Evolutionary conservation across 2,113 vertebrate genomes (phyloP), one percentile per base, ranked within the genome.

Genomic region (Thinocorus orbignyianus): DNA sequence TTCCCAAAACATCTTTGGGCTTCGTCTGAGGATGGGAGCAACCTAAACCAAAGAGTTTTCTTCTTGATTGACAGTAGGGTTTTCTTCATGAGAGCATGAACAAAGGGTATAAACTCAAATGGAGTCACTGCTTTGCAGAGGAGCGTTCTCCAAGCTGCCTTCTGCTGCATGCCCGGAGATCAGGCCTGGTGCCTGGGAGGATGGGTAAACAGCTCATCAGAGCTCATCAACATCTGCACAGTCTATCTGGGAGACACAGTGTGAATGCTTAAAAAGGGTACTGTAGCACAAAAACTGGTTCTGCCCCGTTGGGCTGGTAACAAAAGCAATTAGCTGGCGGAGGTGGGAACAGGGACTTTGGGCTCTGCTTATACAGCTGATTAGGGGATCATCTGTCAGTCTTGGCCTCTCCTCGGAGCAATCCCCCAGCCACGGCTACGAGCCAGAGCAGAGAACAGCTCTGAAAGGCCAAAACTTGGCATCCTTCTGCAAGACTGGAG

Each of bases 321-420:
- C 89, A 95, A 93, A 97, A 84, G 89, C 96, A 95, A 92, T 97
- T 91, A 81, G 1, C 55, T 79, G 89, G 73, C 0, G 0, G 69
- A 78, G 89, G 80, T 42, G 91, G 88, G 92, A 95, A 33, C 6
- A 0, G 76, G 48, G 89, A 86, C 72, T 84, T 78, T 51, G 94
- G 73, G 80, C 64, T 88, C 60, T 35, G 88, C 83, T 97, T 81
- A 93, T 95, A 66, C 89, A 46, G 14, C 91, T 95, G 95, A 93
- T 97, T 89, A 84, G n/a, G 85, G 94, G 93, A 97, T 97, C 93
- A 69, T 81, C 91, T 86, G 93, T 90, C 96, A 96, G 94, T 61
- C 92, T 76, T 79, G 92, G 94, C 89, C 81, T 79, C 86, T 68
- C 4, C 88, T 93, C 9, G 2, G 76, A 88, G 69, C 86, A 86